These are phyloP conservation scores for Rhogogaster chlorosoma DNA, from an alignment of 2,888 invertebrate genomes.

Conservation along the genomic window DNA sequence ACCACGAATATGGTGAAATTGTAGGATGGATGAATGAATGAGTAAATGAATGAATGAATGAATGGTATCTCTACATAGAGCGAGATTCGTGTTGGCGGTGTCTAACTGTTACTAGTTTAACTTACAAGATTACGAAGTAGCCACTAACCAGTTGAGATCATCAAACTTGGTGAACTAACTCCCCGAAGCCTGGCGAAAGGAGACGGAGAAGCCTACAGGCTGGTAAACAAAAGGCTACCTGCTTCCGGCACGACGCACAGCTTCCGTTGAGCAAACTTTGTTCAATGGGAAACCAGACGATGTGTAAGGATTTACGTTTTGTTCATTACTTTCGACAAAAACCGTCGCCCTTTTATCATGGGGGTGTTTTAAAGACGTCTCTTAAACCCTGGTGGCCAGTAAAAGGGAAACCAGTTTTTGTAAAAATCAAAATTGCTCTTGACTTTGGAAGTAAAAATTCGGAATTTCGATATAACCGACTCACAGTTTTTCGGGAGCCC, in stretches of 20 bases:
- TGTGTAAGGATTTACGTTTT: too few relatives aligned
- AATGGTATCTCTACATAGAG: background rate
- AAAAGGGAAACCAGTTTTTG: too few relatives aligned
- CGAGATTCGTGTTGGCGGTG: constrained; percentile 33
- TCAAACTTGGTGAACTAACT: background rate
- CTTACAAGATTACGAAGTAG: background rate
- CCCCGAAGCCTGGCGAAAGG: background rate
- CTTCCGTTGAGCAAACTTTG: constrained; percentile 24
- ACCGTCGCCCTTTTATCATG: background rate
- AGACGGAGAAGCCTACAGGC: background rate
- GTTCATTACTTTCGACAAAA: background rate
- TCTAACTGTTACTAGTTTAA: constrained; percentile 6
- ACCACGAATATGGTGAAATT: constrained; percentile 44
- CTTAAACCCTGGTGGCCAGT: background rate
- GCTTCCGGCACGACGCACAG: constrained; percentile 32
- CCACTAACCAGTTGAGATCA: constrained; percentile 30
- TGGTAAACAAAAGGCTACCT: constrained; percentile 28
- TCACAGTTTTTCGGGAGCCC: too few relatives aligned
- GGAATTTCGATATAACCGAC: too few relatives aligned
- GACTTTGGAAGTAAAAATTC: too few relatives aligned
- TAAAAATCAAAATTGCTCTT: too few relatives aligned
- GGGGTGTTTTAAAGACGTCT: background rate
- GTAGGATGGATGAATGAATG: background rate
- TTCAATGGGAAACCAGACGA: background rate
- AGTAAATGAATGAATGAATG: background rate